Conservation (phyloP, 2,797 vertebrate species). For the Argya squamiceps region DNA sequence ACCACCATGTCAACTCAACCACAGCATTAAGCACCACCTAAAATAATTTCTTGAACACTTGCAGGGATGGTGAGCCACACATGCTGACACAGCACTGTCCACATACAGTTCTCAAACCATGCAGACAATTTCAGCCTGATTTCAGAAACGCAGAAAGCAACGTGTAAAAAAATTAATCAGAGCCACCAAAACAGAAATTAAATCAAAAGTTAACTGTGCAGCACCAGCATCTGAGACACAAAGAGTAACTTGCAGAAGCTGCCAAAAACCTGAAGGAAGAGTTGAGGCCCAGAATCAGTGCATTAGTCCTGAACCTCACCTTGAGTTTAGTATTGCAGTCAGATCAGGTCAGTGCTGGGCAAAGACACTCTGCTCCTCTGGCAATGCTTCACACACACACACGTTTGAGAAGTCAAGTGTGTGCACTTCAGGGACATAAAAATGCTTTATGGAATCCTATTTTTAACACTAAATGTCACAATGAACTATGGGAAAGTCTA, state of each 20-base stretch:
- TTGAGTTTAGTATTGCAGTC: background rate
- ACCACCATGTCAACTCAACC: fast-evolving
- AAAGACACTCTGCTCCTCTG: background rate
- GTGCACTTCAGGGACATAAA: background rate
- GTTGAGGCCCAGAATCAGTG: background rate
- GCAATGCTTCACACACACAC: background rate
- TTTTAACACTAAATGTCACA: slow-evolving; percentile 16
- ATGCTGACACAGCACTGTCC: background rate
- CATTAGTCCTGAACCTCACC: background rate
- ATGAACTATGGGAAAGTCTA: background rate
- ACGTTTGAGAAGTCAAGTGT: background rate
- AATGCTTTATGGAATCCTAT: background rate
- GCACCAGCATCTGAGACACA: background rate
- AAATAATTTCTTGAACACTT: background rate
- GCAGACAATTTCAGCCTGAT: background rate
- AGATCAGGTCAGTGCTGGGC: background rate
- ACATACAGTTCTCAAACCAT: background rate
- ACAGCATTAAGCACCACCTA: background rate
- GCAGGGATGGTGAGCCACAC: background rate
- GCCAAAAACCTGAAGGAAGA: background rate
- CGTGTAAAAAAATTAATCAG: background rate
- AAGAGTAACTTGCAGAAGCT: background rate
- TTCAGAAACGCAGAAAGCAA: background rate
- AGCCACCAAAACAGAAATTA: background rate
- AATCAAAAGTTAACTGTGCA: background rate